Base-by-base conservation (phyloP, 1,140 invertebrate genomes). In the Drosophila micromelanica region DNA sequence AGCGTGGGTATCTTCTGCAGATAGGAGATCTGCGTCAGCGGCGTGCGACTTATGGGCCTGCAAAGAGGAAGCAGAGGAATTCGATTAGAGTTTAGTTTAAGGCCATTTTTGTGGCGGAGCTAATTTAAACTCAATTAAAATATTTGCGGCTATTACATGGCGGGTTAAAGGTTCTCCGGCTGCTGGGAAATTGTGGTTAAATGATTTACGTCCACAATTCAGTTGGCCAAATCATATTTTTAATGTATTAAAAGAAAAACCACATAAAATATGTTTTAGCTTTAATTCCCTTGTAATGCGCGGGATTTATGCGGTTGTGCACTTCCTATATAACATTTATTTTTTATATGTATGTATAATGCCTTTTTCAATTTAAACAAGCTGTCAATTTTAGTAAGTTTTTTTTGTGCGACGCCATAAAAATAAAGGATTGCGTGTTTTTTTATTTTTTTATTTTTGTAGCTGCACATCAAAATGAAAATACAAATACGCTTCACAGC, bases 41-140 rank as follows among this genome's bases (percentile, higher is more conserved):
- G 90, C 15, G 90, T 91, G 27, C 90, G 84, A 51, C 90, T 94
- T 65, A 95, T 94, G 43, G 94, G 93, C 87, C 94, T 95, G 93
- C 56, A 94, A 94, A 70, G 48, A 38, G 51, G 57, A 61, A 56
- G 32, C 17, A 56, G 37, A 54, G 20, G 68, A 48, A 62, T 62
- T 73, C 45, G n/a, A 37, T n/a, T 1, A 8, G 30, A 13, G 15
- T 12, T 73, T 55, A 48, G 55, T 35, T 67, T 46, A 60, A 68
- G 63, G 46, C 35, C 35, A 17, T 55, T 54, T 52, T 56, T 49
- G 69, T 43, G 70, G 69, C 84, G 70, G 84, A 76, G 73, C 90
- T 74, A 91, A 91, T 87, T 80, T 70, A 73, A 90, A 78, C 64
- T 91, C 85, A 85, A 91, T 91, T 90, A 85, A 90, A 81, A 78